phyloP scores from a whole-genome alignment of 2,797 vertebrate genomes.

The Bradypodion ventrale region DNA sequence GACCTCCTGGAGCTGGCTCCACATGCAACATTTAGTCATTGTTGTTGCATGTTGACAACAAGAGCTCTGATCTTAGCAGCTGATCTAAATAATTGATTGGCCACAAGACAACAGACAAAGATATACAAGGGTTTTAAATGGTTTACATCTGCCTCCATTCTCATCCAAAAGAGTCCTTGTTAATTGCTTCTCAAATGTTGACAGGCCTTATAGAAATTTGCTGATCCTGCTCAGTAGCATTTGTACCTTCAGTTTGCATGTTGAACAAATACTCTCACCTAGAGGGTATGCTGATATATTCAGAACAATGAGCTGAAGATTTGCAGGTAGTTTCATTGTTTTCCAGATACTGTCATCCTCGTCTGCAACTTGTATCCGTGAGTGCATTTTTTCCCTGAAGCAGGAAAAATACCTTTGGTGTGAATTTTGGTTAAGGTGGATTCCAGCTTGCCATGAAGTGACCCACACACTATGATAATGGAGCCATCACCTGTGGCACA shows the following conservation, averaged over 20 bases:
- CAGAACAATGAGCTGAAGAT: constrained; percentile 15
- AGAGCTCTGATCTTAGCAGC: neutral
- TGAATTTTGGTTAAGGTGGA: too few species aligned
- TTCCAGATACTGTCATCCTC: too few species aligned
- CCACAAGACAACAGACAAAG: neutral
- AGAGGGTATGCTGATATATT: constrained; percentile 34
- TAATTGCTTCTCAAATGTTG: neutral
- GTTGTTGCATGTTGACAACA: neutral
- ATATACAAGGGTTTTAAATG: neutral
- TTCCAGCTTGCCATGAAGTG: too few species aligned
- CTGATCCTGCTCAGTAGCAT: constrained; percentile 7
- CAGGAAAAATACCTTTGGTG: too few species aligned
- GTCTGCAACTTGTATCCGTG: too few species aligned
- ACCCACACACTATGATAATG: too few species aligned
- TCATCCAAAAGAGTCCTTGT: neutral
- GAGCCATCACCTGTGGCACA: too few species aligned
- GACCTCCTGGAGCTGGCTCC: neutral
- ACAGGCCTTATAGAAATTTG: constrained; percentile 26
- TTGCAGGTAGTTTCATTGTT: neutral
- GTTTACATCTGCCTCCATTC: neutral
- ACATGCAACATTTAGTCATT: neutral
- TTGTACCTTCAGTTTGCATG: constrained; percentile 20
- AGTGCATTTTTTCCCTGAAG: too few species aligned
- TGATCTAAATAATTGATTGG: neutral
- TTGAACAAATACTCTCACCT: constrained; percentile 13